These are phyloP conservation scores for Eilema caniola DNA, from an alignment of 2,888 invertebrate genomes.

Conservation along the genomic window DNA sequence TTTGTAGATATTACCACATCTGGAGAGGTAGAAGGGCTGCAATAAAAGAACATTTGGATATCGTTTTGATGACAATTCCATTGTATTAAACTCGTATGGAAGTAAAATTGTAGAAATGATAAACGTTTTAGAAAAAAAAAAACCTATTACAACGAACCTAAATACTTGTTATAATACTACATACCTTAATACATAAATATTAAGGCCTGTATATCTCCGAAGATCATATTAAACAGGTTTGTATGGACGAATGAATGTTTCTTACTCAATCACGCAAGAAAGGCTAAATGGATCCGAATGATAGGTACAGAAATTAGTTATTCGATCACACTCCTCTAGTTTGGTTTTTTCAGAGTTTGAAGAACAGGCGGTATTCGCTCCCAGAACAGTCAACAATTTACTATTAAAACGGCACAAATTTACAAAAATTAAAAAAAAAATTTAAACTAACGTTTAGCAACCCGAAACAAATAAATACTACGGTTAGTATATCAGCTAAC, in stretches of 20 bases:
- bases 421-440: too few relatives aligned
- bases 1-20: constrained; percentile 32
- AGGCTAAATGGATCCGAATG: not conserved
- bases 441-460: too few relatives aligned
- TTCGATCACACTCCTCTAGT: too few relatives aligned
- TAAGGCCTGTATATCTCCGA: too few relatives aligned
- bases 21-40: constrained; percentile 24
- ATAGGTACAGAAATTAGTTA: not conserved
- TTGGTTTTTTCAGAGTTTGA: too few relatives aligned
- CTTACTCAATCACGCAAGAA: not conserved
- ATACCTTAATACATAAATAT: not conserved
- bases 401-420: too few relatives aligned
- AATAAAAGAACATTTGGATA: constrained; percentile 19
- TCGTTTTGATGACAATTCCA: not conserved
- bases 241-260: too few relatives aligned
- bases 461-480: too few relatives aligned
- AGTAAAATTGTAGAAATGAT: not conserved
- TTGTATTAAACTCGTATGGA: not conserved
- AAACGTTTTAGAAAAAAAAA: not conserved
- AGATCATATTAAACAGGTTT: too few relatives aligned
- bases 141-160: not conserved
- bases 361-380: too few relatives aligned
- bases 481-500: too few relatives aligned
- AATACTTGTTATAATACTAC: not conserved
- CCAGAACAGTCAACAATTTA: too few relatives aligned